These are phyloP conservation scores for Phylloscopus collybita DNA, from an alignment of 2,797 vertebrate species.

Conservation along the genomic window DNA sequence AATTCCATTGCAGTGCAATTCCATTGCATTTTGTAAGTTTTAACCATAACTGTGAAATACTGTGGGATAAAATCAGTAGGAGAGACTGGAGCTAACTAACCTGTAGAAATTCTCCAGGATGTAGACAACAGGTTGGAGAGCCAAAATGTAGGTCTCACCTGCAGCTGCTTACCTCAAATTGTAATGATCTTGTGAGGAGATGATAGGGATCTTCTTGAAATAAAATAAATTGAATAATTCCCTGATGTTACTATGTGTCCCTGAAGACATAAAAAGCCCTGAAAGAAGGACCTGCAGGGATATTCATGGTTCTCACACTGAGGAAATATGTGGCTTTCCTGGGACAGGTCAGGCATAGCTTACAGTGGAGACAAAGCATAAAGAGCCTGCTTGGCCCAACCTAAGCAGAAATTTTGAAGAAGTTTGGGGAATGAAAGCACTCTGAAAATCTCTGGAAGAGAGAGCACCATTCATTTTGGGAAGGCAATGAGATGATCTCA, in stretches of 20 bases:
- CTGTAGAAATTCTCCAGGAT: background rate
- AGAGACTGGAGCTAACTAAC: background rate
- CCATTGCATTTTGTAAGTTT: background rate
- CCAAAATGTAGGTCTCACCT: background rate
- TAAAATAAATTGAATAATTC: background rate
- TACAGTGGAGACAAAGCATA: background rate
- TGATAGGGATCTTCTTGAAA: background rate
- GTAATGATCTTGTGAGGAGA: background rate
- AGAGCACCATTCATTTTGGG: accelerated
- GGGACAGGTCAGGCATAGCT: background rate
- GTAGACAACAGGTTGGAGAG: slow-evolving; percentile 22
- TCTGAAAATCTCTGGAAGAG: background rate
- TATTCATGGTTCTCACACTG: background rate
- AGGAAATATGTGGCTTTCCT: background rate
- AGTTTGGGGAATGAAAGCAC: background rate
- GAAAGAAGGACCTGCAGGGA: background rate
- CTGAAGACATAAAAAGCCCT: background rate
- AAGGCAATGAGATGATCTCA: background rate
- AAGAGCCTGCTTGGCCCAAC: background rate
- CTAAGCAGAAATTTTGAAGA: background rate
- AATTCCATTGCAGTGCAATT: background rate
- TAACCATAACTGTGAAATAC: slow-evolving; percentile 12
- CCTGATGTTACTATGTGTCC: background rate
- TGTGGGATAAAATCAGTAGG: background rate
- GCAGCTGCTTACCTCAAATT: background rate